A percentile compares a stretch with the other conserved stretches of the same genome.
These are phyloP conservation scores for Cantharis flavilabris DNA, from an alignment of 2,888 invertebrate genomes.

Conservation along the genomic window DNA sequence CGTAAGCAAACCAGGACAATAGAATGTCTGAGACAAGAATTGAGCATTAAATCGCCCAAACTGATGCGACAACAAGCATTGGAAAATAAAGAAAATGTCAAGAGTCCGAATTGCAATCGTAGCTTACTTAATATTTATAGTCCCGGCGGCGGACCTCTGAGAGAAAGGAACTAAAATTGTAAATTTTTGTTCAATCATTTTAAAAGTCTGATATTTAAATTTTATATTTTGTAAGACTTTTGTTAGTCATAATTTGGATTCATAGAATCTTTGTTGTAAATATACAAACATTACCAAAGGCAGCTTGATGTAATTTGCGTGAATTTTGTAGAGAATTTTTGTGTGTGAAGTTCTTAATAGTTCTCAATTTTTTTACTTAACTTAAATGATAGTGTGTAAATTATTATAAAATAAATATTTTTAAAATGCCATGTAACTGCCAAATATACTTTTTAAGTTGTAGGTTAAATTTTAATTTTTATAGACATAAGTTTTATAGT, in stretches of 20 bases:
- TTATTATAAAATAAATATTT: background rate
- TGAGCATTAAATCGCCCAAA: conserved; percentile 44
- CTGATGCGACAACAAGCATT: conserved; percentile 46
- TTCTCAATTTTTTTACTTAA: background rate
- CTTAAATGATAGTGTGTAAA: background rate
- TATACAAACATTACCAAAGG: background rate
- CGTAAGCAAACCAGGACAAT: conserved; percentile 49
- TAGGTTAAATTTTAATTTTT: background rate
- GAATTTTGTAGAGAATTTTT: background rate
- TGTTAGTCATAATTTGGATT: background rate
- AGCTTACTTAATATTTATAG: conserved; percentile 50
- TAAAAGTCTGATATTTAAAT: background rate
- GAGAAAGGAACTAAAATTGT: conserved; percentile 52
- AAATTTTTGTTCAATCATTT: background rate
- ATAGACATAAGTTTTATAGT: too few relatives aligned
- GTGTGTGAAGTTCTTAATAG: background rate
- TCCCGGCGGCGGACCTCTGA: conserved; percentile 54
- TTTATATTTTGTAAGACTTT: background rate
- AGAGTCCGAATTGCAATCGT: conserved; percentile 50
- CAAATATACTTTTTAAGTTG: background rate
- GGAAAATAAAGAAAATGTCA: conserved; percentile 57
- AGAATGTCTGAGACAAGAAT: conserved; percentile 54
- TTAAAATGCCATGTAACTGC: background rate
- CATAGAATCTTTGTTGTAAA: background rate
- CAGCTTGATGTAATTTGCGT: background rate